Percentiles rank a stretch among this genome's conserved stretches.
These are phyloP conservation scores for Drosophila tristis DNA, from an alignment of 1,140 invertebrate genomes.

Conservation along the genomic window DNA sequence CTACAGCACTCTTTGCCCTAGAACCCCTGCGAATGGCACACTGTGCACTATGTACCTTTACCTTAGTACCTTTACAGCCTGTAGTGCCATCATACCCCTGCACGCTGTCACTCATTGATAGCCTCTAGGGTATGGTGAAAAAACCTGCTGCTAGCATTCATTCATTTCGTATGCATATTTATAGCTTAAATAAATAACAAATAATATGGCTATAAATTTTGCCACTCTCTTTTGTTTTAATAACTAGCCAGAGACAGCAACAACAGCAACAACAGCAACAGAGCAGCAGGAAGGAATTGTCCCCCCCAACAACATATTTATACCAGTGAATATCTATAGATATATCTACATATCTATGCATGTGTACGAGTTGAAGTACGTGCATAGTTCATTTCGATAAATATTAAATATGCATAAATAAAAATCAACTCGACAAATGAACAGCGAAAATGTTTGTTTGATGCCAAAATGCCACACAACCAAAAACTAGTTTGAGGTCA, in stretches of 20 bases:
- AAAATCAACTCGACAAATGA: conserved; percentile 59
- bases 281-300: not conserved
- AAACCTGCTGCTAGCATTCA: conserved; percentile 70
- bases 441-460: conserved; percentile 52
- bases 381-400: conserved; percentile 46
- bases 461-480: conserved; percentile 42
- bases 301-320: conserved; percentile 16
- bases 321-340: no score
- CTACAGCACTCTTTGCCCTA: no score
- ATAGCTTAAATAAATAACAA: conserved; percentile 83
- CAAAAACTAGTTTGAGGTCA: conserved; percentile 34
- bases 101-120: not conserved
- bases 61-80: no score
- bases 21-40: no score
- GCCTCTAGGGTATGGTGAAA: conserved; percentile 47
- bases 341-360: not conserved
- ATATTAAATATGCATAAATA: conserved; percentile 81
- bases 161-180: conserved; percentile 79
- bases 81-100: not conserved
- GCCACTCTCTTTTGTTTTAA: conserved; percentile 78
- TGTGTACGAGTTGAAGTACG: no score
- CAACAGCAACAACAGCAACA: not conserved
- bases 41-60: no score
- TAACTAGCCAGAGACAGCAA: conserved; percentile 46
- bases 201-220: conserved; percentile 80